Base-by-base conservation (phyloP, 2,113 vertebrate genomes). In the Anser cygnoides region DNA sequence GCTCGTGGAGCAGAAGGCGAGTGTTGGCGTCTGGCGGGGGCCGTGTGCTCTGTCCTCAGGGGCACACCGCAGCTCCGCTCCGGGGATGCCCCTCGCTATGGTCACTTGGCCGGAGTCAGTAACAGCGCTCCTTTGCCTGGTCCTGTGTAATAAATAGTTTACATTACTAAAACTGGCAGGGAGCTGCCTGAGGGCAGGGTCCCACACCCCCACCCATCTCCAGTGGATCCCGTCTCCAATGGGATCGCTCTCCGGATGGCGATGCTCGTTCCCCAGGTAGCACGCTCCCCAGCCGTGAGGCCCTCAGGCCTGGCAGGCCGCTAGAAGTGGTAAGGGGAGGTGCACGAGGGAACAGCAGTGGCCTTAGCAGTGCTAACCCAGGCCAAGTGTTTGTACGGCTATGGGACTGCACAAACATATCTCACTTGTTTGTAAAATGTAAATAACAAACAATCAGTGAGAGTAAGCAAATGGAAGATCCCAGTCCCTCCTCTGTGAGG, bases 1-100 rank as follows among this genome's bases (percentile, higher is more conserved):
- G 65, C 98, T 99, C 0, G 90, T 99, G 33, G 99, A 99, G 65
- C 99, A 99, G 95, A 99, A 99, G 99, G 99, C 19, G 68, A 98
- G 98, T 71, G 78, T n/a, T 95, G 71, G 41, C 12, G 26, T 75
- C 50, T 2, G 10, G 33, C 29, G 33, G 0, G 8, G n/a, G 41
- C 2, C 0, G 0, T n/a, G 71, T 16, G 50, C 26, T 22, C 33
- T 20, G 26, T 37, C n/a, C n/a, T 3, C 11, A 71, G 28, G 75
- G 63, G 39, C 28, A 25, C 0, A 1, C 52, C 68, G 74, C 31
- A 37, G 37, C 65, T 54, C 43, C 49, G 43, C 59, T 89, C n/a
- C 65, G 66, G 46, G 74, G 67, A 74, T 35, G 62, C 4, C 6
- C 29, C 37, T 75, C 39, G 5, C 3, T 17, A 6, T 0, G 0